Conservation (phyloP, 2,888 invertebrate genomes). For the Gnatocerus cornutus region DNA sequence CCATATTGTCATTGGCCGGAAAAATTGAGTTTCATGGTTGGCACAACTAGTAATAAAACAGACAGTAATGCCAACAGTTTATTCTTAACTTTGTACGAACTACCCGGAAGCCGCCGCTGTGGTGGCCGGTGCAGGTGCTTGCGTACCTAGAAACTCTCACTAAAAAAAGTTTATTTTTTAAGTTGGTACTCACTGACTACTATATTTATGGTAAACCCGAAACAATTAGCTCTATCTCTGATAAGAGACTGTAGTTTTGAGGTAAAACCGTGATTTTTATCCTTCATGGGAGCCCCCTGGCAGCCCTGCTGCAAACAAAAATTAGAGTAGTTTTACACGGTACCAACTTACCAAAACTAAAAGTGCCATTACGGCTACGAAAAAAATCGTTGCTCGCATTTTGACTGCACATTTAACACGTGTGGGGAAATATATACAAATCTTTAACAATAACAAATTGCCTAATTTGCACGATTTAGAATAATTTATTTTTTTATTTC, state of each 20-base stretch:
- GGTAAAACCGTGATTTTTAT: not conserved
- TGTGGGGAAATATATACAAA: conserved; percentile 3
- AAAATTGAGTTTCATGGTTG: too few species aligned
- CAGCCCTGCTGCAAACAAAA: not conserved
- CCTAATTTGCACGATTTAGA: not conserved
- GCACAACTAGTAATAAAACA: too few species aligned
- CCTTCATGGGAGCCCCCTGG: not conserved
- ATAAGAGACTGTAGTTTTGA: not conserved
- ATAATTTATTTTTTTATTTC: conserved; percentile 15
- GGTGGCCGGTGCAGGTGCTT: not conserved
- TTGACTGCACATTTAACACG: not conserved
- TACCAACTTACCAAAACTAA: conserved; percentile 3
- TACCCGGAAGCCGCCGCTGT: not conserved
- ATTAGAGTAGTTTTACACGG: not conserved
- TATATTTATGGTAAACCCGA: conserved; percentile 13
- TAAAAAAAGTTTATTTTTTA: not conserved
- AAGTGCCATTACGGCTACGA: not conserved
- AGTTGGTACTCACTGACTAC: conserved; percentile 4
- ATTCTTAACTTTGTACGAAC: too few species aligned
- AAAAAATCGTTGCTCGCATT: not conserved
- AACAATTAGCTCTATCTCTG: conserved; percentile 4
- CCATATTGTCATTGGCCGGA: too few species aligned
- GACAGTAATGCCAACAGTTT: too few species aligned
- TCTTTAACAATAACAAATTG: conserved; percentile 16
- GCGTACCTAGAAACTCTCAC: not conserved